Evolutionary conservation across 2,888 invertebrate genomes (phyloP).

Genomic region (Strigamia transsilvanica): DNA sequence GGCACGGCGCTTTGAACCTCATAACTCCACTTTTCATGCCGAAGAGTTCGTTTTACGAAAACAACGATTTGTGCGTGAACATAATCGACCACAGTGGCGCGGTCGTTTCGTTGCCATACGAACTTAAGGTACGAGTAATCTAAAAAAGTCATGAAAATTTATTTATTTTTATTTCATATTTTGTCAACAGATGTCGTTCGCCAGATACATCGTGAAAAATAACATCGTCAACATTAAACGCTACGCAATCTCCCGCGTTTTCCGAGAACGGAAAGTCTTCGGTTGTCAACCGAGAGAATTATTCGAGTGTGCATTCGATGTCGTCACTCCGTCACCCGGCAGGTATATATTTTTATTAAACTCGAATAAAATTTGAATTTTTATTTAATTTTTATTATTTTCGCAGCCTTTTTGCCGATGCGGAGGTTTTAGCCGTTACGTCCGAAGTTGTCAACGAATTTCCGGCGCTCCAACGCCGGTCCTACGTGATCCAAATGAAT

Average conservation of each 20-base stretch:
- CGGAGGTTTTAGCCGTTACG: constrained; percentile 82
- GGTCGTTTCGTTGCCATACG: constrained; percentile 84
- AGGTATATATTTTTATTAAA: constrained; percentile 59
- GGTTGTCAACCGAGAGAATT: constrained; percentile 90
- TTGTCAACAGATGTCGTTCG: constrained; percentile 74
- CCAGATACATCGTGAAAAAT: constrained; percentile 80
- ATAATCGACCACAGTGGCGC: constrained; percentile 88
- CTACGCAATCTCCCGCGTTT: constrained; percentile 87
- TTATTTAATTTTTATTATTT: constrained; percentile 17
- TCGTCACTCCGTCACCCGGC: constrained; percentile 75
- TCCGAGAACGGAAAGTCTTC: constrained; percentile 73
- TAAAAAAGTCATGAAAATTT: too few species aligned
- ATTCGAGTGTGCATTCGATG: constrained; percentile 91
- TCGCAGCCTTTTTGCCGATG: constrained; percentile 77
- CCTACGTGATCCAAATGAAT: constrained; percentile 77
- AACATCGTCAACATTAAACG: constrained; percentile 80
- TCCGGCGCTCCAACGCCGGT: constrained; percentile 72
- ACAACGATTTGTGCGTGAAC: constrained; percentile 73
- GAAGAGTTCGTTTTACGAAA: constrained; percentile 69
- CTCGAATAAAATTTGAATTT: not conserved
- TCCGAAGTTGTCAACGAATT: constrained; percentile 78
- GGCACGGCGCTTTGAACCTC: constrained; percentile 72
- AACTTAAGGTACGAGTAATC: constrained; percentile 81
- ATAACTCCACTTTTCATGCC: constrained; percentile 84
- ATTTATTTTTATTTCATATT: constrained; percentile 34